Evolutionary conservation across 2,888 invertebrate species (phyloP).

Genomic region (Melikaiella ostensackeni): DNA sequence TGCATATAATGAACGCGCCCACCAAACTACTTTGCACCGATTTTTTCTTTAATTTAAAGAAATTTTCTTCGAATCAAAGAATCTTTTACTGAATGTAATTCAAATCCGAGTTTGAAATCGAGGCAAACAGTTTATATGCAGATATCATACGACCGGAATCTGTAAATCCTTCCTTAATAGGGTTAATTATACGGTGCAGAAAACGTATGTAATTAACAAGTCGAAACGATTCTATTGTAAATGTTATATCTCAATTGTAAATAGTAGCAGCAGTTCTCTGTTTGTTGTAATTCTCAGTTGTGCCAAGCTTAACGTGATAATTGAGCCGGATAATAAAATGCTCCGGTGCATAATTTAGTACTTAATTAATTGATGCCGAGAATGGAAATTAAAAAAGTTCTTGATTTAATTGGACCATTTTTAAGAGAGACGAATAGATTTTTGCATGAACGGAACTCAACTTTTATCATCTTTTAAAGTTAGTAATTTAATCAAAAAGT

Average conservation of each 20-base stretch:
- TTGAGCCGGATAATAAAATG: background rate
- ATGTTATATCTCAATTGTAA: background rate
- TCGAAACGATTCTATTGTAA: background rate
- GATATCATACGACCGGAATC: constrained; percentile 11
- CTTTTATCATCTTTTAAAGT: no score
- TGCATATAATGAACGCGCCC: no score
- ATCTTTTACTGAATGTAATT: constrained; percentile 1
- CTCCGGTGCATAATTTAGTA: background rate
- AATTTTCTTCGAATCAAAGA: no score
- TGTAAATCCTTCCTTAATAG: constrained; percentile 24
- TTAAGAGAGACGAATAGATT: background rate
- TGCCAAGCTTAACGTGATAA: constrained; percentile 15
- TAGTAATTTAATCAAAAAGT: no score
- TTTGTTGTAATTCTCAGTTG: background rate
- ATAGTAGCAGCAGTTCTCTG: background rate
- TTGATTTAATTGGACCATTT: constrained; percentile 16
- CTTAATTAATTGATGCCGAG: background rate
- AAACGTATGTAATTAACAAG: constrained; percentile 2
- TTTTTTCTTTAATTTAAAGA: no score
- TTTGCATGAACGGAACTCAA: no score
- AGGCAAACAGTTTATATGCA: constrained; percentile 10
- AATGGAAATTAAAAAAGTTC: background rate
- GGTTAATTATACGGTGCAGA: constrained; percentile 10
- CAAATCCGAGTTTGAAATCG: constrained; percentile 19
- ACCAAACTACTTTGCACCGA: no score